Conservation (phyloP, 1,140 invertebrate genomes). For the Pseudomyrmex cubaensis region DNA sequence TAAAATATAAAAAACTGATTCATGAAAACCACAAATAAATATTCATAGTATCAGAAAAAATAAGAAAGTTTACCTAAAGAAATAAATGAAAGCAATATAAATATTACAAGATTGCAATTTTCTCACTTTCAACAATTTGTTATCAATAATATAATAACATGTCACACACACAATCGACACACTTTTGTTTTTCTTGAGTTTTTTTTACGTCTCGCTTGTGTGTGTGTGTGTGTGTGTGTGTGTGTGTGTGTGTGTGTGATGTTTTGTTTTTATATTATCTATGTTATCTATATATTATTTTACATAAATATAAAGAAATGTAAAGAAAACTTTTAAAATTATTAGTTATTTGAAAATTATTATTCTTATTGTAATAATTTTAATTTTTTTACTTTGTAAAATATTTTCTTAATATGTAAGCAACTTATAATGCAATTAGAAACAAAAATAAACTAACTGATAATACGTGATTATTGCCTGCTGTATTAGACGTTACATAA, state of each 20-base stretch:
- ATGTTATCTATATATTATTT: no score
- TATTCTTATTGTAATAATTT: no score
- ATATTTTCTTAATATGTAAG: background rate
- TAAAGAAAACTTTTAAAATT: no score
- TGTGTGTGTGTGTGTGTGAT: no score
- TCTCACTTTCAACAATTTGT: background rate
- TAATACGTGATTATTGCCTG: background rate
- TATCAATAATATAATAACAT: background rate
- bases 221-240: no score
- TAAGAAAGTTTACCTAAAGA: background rate
- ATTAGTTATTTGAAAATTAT: no score
- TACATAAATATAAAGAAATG: no score
- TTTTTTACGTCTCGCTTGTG: no score
- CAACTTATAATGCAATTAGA: background rate
- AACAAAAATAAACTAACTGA: background rate
- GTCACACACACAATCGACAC: background rate
- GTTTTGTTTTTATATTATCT: no score
- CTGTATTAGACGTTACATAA: conserved; percentile 67
- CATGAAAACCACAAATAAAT: background rate
- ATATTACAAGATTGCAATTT: background rate
- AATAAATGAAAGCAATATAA: conserved; percentile 31
- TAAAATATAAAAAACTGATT: background rate
- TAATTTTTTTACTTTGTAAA: background rate
- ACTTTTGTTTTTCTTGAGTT: no score
- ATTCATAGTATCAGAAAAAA: background rate